These are phyloP conservation scores for Bhutanitis thaidina DNA, from an alignment of 2,888 invertebrate genomes.

Conservation along the genomic window DNA sequence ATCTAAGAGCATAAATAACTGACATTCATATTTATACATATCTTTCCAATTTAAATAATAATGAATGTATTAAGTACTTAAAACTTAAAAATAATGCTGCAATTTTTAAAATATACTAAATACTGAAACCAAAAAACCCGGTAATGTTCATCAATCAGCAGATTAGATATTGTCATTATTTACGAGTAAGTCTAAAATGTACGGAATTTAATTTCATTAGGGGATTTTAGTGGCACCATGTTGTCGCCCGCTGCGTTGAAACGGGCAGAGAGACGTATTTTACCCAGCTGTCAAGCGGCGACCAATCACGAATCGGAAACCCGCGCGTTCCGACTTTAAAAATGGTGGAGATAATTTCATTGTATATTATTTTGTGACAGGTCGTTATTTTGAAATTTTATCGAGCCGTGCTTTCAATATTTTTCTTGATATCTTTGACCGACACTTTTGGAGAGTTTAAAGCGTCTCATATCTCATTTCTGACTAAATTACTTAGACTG, in stretches of 20 bases:
- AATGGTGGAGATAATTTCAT: slow-evolving; percentile 79
- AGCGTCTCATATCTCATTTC: slow-evolving; percentile 13
- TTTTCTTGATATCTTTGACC: slow-evolving; percentile 44
- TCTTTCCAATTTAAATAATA: no score
- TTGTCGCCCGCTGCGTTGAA: slow-evolving; percentile 74
- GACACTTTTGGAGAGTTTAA: slow-evolving; percentile 15
- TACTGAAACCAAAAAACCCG: slow-evolving; percentile 44
- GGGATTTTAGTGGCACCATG: slow-evolving; percentile 72
- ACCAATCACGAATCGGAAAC: slow-evolving; percentile 58
- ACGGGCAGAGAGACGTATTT: slow-evolving; percentile 64
- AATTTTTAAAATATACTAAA: not conserved
- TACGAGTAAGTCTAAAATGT: slow-evolving; percentile 75
- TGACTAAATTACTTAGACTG: slow-evolving; percentile 12
- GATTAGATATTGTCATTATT: slow-evolving; percentile 75
- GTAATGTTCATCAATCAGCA: slow-evolving; percentile 69
- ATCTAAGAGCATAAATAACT: slow-evolving; percentile 6
- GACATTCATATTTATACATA: no score
- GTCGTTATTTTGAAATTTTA: slow-evolving; percentile 77
- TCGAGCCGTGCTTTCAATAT: slow-evolving; percentile 64
- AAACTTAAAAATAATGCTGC: no score
- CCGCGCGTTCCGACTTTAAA: slow-evolving; percentile 65
- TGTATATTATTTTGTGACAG: slow-evolving; percentile 80
- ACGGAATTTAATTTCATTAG: slow-evolving; percentile 80
- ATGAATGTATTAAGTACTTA: no score
- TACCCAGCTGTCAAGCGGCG: slow-evolving; percentile 70